Percentiles rank a stretch among this genome's conserved stretches.
Evolutionary conservation across 2,888 invertebrate species (phyloP).

Genomic region (Torymus aiolomorphi): DNA sequence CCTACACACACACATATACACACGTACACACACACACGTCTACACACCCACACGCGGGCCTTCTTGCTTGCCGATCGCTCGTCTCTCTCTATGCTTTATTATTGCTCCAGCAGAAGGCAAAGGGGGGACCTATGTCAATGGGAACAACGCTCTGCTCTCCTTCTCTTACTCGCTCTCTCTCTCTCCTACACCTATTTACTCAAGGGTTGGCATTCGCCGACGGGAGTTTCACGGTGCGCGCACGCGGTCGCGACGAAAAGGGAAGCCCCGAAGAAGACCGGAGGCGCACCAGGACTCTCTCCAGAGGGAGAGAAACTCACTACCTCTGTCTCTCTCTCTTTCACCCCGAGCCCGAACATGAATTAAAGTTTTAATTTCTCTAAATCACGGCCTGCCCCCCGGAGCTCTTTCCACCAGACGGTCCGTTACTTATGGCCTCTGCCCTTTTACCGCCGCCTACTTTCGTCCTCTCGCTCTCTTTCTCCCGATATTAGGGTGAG

Average conservation of each 20-base stretch:
- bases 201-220: slow-evolving; percentile 65
- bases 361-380: slow-evolving; percentile 76
- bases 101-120: slow-evolving; percentile 63
- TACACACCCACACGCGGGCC: background rate
- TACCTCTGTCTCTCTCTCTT: slow-evolving; percentile 8
- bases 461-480: slow-evolving; percentile 49
- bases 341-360: slow-evolving; percentile 71
- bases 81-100: slow-evolving; percentile 65
- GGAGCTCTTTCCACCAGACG: slow-evolving; percentile 73
- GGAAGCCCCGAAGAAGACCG: slow-evolving; percentile 60
- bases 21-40: background rate
- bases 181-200: slow-evolving; percentile 65
- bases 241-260: slow-evolving; percentile 51
- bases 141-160: slow-evolving; percentile 62
- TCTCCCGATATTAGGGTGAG: slow-evolving; percentile 62
- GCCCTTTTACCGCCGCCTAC: slow-evolving; percentile 70
- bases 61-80: slow-evolving; percentile 38
- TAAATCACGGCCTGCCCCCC: slow-evolving; percentile 70
- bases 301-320: too few species aligned
- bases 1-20: background rate
- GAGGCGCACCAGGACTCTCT: slow-evolving; percentile 47
- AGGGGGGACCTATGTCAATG: slow-evolving; percentile 64
- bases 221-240: slow-evolving; percentile 58
- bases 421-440: slow-evolving; percentile 74
- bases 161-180: slow-evolving; percentile 46